Evolutionary conservation across 2,797 vertebrate genomes (phyloP), one percentile per base, ranked within the genome.

Genomic region (Synaphobranchus kaupii): DNA sequence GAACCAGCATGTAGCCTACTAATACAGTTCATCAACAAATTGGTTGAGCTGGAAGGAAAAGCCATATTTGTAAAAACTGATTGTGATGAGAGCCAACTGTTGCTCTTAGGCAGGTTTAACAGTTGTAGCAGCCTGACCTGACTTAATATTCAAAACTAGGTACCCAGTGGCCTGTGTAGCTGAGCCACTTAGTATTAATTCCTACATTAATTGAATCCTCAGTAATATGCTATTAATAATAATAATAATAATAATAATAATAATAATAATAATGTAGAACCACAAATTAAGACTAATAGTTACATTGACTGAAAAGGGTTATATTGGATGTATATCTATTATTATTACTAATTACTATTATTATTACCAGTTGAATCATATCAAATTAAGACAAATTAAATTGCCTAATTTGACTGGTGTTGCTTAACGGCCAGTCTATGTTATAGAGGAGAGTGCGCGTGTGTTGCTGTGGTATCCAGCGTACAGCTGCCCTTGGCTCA

Each of bases 401-500:
- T 60, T 20, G 13, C 13, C 13, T 20, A 68, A 13, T 25, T n/a
- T 10, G 1, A 10, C 3, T n/a, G 28, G 66, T 25, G 9, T 28
- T 68, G 2, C 12, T 2, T 68, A 28, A 66, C 20, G 60, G 15
- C 68, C 39, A 5, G 7, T 48, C 76, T 25, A 5, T n/a, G 20
- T 25, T 17, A 7, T 10, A 76, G 71, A 76, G 71, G 71, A 39
- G 71, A 76, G 34, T 5, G 12, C 13, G 0, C 13, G 4, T 6
- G 44, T 80, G 39, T 80, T 80, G 39, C 20, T 28, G 28, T 31
- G 56, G 78, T n/a, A 68, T 44, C n/a, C 63, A 10, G 56, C 31
- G 28, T 28, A 34, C 86, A 87, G 86, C 48, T 71, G 86, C 78
- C 80, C 15, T 76, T 15, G 31, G 34, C 17, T 6, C 71, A 17